Evolutionary conservation across 64 coral and sea anemone species (phyloP), one percentile per base, ranked within the genome.

Genomic region (Exaiptasia diaphana): DNA sequence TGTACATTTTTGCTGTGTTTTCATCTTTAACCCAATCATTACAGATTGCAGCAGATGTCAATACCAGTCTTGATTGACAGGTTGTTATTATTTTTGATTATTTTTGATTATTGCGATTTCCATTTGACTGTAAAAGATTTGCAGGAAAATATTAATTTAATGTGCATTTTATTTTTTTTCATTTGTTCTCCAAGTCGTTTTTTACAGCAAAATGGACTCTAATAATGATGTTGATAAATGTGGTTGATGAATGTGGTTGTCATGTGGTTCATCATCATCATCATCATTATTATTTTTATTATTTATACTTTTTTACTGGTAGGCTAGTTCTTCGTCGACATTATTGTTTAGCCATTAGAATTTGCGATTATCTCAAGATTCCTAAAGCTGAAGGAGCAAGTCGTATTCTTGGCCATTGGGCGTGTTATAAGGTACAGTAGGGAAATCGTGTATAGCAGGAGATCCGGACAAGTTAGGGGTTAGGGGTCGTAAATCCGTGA

Each of bases 391-490:
- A 97, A 38, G 94, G 94, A 4, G 89, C 85, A 35, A 97, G 89
- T 71, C 90, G 94, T 24, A 97, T 97, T 38, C 89, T 97, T 26
- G 94, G 89, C 4, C 94, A 97, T 39, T 97, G 94, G 94, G 94
- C 94, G 0, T 97, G 94, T 41, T 97, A 92, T 64, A 97, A 97
- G 75, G 94, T 85, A 74, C 43, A 68, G 58, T 7, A 30, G 13
- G 27, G 9, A n/a, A n/a, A n/a, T n/a, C n/a, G n/a, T n/a, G n/a
- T n/a, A n/a, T n/a, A n/a, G n/a, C n/a, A n/a, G n/a, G 43, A 15
- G 43, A 46, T 46, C 15, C 43, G 43, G 43, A 46, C 43, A 8
- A 8, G 43, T 46, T 46, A 46, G 43, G 43, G 15, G 6, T 7
- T 15, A 46, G 43, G 43, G 15, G 43, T 46, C 43, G 15, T 6